phyloP scores from a whole-genome alignment of 1,140 invertebrate species.

The Acarapis woodi region DNA sequence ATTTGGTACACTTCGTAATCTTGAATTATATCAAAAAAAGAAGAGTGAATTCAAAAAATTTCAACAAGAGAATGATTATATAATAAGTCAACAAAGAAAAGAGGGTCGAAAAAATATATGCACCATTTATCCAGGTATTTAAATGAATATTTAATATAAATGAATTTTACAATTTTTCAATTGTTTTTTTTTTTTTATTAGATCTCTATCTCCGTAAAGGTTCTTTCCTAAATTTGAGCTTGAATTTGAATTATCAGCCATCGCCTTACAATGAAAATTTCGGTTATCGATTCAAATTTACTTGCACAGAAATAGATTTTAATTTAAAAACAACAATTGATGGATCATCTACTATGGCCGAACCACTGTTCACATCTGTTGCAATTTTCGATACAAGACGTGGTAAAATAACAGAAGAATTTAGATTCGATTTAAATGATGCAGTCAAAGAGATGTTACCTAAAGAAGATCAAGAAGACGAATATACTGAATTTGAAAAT shows the following conservation, averaged over 20 bases:
- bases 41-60: conserved; percentile 66
- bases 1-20: conserved; percentile 43
- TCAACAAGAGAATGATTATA: conserved; percentile 55
- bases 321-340: conserved; percentile 46
- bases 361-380: conserved; percentile 63
- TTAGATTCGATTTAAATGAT: conserved; percentile 65
- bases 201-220: no score
- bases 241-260: conserved; percentile 16
- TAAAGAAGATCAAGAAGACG: conserved; percentile 10
- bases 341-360: conserved; percentile 50
- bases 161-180: no score
- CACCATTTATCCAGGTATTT: conserved; percentile 29
- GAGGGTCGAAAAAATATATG: conserved; percentile 42
- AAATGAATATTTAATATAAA: no score
- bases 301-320: conserved; percentile 48
- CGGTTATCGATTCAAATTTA: conserved; percentile 46
- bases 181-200: no score
- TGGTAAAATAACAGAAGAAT: conserved; percentile 70
- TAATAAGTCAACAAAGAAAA: conserved; percentile 41
- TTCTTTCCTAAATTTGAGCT: conserved; percentile 6
- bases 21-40: conserved; percentile 65
- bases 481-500: background rate
- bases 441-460: conserved; percentile 27
- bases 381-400: conserved; percentile 38
- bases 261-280: conserved; percentile 50